Percentiles rank a stretch among this genome's conserved stretches.
Conservation (phyloP, 1,140 invertebrate species). For the Brachionus asplanchnoidis region DNA sequence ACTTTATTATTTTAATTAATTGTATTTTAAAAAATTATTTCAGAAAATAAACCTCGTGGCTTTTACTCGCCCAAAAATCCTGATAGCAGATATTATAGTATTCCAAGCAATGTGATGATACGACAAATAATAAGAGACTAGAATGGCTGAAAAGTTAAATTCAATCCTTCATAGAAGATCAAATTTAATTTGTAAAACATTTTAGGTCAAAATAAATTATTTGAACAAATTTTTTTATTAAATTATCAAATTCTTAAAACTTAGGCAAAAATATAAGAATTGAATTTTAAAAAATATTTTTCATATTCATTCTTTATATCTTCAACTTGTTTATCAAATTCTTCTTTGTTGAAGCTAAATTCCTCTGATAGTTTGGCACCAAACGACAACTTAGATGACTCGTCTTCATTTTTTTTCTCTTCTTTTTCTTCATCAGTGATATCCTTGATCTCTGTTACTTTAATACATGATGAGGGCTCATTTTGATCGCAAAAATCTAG, state of each 20-base stretch:
- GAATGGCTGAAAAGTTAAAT: neutral
- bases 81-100: neutral
- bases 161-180: neutral
- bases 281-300: neutral
- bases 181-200: neutral
- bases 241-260: neutral
- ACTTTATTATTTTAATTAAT: neutral
- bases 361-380: neutral
- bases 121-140: neutral
- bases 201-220: neutral
- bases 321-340: constrained; percentile 6
- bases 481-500: neutral
- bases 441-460: neutral
- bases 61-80: neutral
- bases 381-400: neutral
- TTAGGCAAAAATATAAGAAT: neutral
- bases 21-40: neutral
- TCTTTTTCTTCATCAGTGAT: neutral
- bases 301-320: neutral
- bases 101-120: neutral
- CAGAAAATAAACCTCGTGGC: neutral
- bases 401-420: neutral
- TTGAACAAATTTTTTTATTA: neutral
- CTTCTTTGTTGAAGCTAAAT: neutral
- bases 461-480: neutral